These are phyloP conservation scores for Struthidea cinerea DNA, from an alignment of 2,113 vertebrate genomes.

Conservation along the genomic window DNA sequence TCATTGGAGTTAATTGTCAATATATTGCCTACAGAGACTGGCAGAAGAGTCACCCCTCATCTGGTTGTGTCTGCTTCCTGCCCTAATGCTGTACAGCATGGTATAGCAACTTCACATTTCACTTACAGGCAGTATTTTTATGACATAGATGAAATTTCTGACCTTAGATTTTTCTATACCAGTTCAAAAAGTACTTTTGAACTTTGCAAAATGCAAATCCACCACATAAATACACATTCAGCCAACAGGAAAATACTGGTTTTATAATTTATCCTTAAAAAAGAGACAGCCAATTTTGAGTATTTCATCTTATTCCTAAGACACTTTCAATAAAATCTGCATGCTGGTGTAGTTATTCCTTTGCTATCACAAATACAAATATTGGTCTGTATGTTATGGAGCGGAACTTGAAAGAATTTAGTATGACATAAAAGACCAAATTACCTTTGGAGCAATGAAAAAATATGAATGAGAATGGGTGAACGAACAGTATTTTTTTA, in stretches of 20 bases:
- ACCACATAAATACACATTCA: background rate
- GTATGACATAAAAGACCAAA: background rate
- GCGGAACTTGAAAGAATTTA: background rate
- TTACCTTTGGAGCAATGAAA: background rate
- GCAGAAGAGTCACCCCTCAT: background rate
- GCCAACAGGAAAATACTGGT: background rate
- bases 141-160: background rate
- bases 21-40: background rate
- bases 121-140: background rate
- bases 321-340: background rate
- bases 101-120: background rate
- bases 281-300: background rate
- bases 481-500: background rate
- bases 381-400: background rate
- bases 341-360: background rate
- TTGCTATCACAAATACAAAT: background rate
- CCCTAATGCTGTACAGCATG: background rate
- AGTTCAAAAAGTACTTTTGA: background rate
- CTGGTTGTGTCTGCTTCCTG: background rate
- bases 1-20: background rate
- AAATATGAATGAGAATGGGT: background rate
- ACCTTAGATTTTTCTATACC: background rate
- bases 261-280: background rate
- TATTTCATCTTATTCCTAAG: background rate
- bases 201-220: background rate